These are phyloP conservation scores for Ferrisia virgata DNA, from an alignment of 2,888 invertebrate species.

Conservation along the genomic window DNA sequence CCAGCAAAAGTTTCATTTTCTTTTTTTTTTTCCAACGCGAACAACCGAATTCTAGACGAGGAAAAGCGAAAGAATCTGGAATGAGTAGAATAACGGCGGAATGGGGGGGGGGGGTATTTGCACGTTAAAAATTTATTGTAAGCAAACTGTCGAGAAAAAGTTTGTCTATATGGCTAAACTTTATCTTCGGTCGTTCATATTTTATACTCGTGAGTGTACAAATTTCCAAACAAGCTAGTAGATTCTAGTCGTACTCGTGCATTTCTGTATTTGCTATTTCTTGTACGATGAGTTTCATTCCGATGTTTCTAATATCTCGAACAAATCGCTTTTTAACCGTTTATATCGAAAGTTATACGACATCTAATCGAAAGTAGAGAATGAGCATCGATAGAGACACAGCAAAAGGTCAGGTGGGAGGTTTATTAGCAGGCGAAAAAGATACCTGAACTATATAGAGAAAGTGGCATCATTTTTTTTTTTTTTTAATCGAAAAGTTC, in stretches of 20 bases:
- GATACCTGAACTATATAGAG: neutral
- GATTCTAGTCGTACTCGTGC: neutral
- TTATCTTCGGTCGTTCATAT: constrained; percentile 10
- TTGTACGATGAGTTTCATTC: neutral
- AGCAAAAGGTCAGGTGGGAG: neutral
- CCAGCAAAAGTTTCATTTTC: neutral
- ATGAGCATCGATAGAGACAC: too few relatives aligned
- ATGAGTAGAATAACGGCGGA: too few relatives aligned
- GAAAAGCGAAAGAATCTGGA: too few relatives aligned
- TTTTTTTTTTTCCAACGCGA: neutral
- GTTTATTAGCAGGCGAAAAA: neutral
- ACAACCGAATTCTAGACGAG: too few relatives aligned
- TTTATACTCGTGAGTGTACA: neutral
- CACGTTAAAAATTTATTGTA: constrained; percentile 12
- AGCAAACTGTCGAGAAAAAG: constrained; percentile 6
- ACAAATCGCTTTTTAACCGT: neutral
- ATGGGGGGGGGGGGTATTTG: neutral
- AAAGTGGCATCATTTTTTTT: too few relatives aligned
- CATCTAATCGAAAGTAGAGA: neutral
- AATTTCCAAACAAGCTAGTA: neutral
- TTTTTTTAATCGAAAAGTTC: neutral
- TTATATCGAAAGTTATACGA: neutral
- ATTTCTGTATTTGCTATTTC: neutral
- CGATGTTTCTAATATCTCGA: neutral
- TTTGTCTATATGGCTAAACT: neutral